Base-by-base conservation (phyloP, 1,140 invertebrate species). In the Bombus picipes region DNA sequence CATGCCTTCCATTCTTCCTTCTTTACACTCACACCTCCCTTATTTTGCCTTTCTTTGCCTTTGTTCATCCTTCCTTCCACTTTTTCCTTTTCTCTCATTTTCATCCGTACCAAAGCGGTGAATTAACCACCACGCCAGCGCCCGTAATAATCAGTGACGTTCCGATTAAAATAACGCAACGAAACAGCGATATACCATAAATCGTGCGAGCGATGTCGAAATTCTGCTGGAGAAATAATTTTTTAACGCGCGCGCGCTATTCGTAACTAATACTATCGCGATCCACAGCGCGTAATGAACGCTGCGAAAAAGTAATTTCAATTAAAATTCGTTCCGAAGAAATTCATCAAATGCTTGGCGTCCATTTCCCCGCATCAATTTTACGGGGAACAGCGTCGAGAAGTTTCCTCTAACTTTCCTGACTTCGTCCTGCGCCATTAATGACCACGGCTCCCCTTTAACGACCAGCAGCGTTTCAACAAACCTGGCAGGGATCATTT, bases 401-500 rank as follows among this genome's bases (percentile, higher is more conserved):
- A 25, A 75, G 41, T 57, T 39, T 22, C n/a, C 43, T 43, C n/a
- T 8, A 53, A 83, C 41, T 65, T 74, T 22, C 41, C 47, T 37
- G 15, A 22, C 25, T 75, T 47, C 25, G 8, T 65, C 39, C 6
- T 15, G 28, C 0, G 34, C 72, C 72, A 47, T 66, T 66, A 83
- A 28, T 73, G 34, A 73, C 6, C 57, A 13, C 22, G 39, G 18
- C 8, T 62, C 57, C 75, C 39, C 39, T n/a, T 59, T 81, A 81
- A 81, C 68, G 68, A 72, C 18, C 25, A 39, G 65, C 41, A 25
- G 6, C 6, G 25, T 71, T 43, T 25, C 75, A 66, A n/a, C 15
- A 41, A 53, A 37, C 32, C 43, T 41, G 43, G 41, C 62, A 68
- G 37, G 81, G 62, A 47, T 37, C 62, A 57, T 83, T 70, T 83